Evolutionary conservation across 2,888 invertebrate genomes (phyloP).

Genomic region (Eristalis intricaria): DNA sequence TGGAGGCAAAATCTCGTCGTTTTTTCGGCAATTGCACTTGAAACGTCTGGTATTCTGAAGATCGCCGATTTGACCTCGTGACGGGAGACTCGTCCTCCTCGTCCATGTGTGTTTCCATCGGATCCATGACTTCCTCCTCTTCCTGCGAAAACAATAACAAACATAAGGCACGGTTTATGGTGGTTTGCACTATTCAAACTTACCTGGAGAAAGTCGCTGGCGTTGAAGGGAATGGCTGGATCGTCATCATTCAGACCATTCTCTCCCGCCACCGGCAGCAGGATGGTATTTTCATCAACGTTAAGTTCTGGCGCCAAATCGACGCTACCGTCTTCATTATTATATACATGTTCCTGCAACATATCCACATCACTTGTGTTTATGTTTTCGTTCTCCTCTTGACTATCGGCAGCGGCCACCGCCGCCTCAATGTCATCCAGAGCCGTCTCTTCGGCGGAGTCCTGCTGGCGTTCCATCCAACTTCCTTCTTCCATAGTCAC

Average conservation of each 20-base stretch:
- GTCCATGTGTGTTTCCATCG: conserved; percentile 42
- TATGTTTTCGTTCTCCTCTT: conserved; percentile 52
- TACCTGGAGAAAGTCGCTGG: conserved; percentile 64
- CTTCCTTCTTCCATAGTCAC: conserved; percentile 46
- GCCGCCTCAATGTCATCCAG: conserved; percentile 17
- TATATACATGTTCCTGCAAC: conserved; percentile 62
- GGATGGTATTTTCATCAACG: conserved; percentile 62
- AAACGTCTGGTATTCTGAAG: neutral
- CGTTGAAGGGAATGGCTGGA: conserved; percentile 46
- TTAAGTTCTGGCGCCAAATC: conserved; percentile 60
- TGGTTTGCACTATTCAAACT: neutral
- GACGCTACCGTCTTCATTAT: conserved; percentile 51
- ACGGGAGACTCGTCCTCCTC: neutral
- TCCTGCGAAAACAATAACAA: conserved; percentile 27
- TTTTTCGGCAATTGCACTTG: conserved; percentile 73
- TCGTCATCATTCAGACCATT: conserved; percentile 62
- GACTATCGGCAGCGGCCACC: neutral
- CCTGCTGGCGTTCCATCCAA: conserved; percentile 5
- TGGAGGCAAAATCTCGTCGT: conserved; percentile 54
- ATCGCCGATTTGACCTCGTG: conserved; percentile 11
- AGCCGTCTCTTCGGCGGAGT: conserved; percentile 19
- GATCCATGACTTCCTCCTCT: conserved; percentile 61
- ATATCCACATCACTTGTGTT: conserved; percentile 54
- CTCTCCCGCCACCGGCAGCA: conserved; percentile 54
- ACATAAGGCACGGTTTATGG: neutral